Evolutionary conservation across 2,797 vertebrate species (phyloP).

Genomic region (Loris lydekkerianus): DNA sequence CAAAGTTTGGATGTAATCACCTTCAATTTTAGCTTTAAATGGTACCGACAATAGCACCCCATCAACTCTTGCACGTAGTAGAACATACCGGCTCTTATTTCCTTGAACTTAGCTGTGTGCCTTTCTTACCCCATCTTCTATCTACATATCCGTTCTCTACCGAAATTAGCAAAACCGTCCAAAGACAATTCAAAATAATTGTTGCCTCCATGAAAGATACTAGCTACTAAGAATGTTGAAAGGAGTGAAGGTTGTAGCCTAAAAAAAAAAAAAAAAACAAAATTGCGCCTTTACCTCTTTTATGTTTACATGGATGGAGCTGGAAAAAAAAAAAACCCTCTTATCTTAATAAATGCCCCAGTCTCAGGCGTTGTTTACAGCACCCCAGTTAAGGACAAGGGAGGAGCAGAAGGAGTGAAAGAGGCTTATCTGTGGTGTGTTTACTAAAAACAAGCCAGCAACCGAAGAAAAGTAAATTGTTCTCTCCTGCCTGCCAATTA

Average conservation of each 20-base stretch:
- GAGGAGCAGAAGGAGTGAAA: neutral
- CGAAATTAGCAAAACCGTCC: constrained; percentile 84
- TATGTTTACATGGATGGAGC: no score
- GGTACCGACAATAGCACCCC: constrained; percentile 79
- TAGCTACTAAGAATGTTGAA: constrained; percentile 72
- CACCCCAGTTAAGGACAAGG: no score
- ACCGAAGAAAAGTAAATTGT: neutral
- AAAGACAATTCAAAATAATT: constrained; percentile 80
- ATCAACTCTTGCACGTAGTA: constrained; percentile 78
- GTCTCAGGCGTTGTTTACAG: no score
- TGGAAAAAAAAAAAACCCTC: no score
- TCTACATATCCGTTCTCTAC: constrained; percentile 69
- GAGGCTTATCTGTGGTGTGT: neutral
- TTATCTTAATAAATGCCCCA: no score
- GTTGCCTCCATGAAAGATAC: constrained; percentile 77
- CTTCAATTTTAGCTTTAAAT: constrained; percentile 84
- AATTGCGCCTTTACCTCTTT: no score
- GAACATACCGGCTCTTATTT: neutral
- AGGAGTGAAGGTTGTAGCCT: neutral
- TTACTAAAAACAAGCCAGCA: neutral
- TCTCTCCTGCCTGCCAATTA: neutral
- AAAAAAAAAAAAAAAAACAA: no score
- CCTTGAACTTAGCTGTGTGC: constrained; percentile 35
- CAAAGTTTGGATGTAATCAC: constrained; percentile 83
- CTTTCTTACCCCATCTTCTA: constrained; percentile 59